These are phyloP conservation scores for Glaucidium brasilianum DNA, from an alignment of 2,113 vertebrate genomes.

Conservation along the genomic window DNA sequence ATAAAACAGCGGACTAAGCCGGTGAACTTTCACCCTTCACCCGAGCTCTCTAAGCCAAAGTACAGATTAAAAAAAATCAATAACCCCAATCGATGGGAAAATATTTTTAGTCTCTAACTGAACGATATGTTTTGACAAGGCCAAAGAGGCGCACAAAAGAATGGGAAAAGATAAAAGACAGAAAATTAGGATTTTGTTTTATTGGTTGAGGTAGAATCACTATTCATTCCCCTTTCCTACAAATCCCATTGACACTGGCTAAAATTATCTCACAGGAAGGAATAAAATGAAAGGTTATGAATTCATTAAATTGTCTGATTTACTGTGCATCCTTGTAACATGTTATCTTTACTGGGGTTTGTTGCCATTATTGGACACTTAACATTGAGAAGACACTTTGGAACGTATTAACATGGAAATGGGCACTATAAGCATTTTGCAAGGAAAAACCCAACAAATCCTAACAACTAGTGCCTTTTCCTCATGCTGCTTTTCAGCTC, in stretches of 20 bases:
- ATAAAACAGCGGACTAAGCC: constrained; percentile 83
- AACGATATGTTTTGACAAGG: constrained; percentile 84
- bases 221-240: constrained; percentile 68
- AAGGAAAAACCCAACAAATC: not conserved
- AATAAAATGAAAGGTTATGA: constrained; percentile 74
- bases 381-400: not conserved
- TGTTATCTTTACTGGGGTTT: constrained; percentile 47
- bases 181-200: constrained; percentile 84
- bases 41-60: constrained; percentile 85
- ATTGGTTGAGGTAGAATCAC: constrained; percentile 72
- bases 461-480: not conserved
- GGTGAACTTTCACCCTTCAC: constrained; percentile 87
- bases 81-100: constrained; percentile 85
- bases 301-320: constrained; percentile 74
- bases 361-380: constrained; percentile 38
- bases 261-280: constrained; percentile 73
- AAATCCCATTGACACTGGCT: constrained; percentile 67
- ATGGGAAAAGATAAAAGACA: constrained; percentile 81
- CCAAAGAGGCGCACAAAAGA: constrained; percentile 79
- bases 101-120: constrained; percentile 87
- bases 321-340: constrained; percentile 49
- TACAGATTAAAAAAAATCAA: constrained; percentile 90
- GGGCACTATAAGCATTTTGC: not conserved
- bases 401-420: not conserved
- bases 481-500: not conserved